Percentiles rank a stretch among this genome's conserved stretches.
Evolutionary conservation across 2,888 invertebrate species (phyloP).

Genomic region (Leucoptera coffeella): DNA sequence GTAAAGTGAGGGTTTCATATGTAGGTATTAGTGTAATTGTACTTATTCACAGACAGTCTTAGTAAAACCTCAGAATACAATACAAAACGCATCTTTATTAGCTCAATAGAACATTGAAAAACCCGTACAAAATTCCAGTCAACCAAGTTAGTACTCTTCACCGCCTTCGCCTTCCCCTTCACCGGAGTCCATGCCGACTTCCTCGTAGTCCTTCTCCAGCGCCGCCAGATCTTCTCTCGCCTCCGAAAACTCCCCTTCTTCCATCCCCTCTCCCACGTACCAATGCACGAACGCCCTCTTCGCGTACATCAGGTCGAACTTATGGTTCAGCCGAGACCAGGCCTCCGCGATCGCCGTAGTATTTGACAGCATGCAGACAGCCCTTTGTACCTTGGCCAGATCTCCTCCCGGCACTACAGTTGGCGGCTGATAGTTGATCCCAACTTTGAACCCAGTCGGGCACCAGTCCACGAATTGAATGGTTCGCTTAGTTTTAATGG

Average conservation of each 20-base stretch:
- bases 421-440: too few species aligned
- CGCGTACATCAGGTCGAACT: constrained; percentile 84
- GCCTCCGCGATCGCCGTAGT: too few species aligned
- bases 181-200: constrained; percentile 66
- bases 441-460: too few species aligned
- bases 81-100: too few species aligned
- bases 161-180: constrained; percentile 62
- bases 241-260: constrained; percentile 69
- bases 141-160: constrained; percentile 46
- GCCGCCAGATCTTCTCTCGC: constrained; percentile 38
- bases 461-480: too few species aligned
- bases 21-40: too few species aligned
- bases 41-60: too few species aligned
- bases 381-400: constrained; percentile 74
- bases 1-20: too few species aligned
- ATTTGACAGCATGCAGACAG: constrained; percentile 86
- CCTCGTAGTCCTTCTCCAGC: too few species aligned
- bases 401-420: constrained; percentile 78
- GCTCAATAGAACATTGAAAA: too few species aligned
- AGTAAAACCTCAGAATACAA: too few species aligned
- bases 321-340: constrained; percentile 82
- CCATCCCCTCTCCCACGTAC: constrained; percentile 69
- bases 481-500: constrained; percentile 78
- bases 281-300: constrained; percentile 86
- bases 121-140: background rate